A percentile compares a stretch with the other conserved stretches of the same genome.
phyloP scores from a whole-genome alignment of 2,113 vertebrate genomes.

The Triplophysa dalaica region DNA sequence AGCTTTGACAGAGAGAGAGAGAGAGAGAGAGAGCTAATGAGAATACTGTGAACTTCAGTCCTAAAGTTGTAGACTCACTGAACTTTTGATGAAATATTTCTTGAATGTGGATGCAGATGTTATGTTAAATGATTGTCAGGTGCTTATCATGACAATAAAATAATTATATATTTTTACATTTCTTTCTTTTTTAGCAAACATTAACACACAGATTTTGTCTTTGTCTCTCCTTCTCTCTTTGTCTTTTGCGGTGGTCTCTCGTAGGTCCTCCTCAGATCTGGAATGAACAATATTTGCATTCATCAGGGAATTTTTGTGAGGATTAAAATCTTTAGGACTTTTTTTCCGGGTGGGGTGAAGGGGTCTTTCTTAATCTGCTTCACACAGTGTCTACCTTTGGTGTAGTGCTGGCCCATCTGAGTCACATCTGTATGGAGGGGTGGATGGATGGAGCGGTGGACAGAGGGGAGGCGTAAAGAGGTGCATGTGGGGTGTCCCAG shows the following conservation, averaged over 20 bases:
- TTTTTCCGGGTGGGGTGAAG: neutral
- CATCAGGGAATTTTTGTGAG: slow-evolving; percentile 48
- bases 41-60: neutral
- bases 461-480: slow-evolving; percentile 1
- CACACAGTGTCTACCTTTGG: slow-evolving; percentile 41
- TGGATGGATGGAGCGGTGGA: neutral
- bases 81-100: too few relatives aligned
- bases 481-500: slow-evolving; percentile 46
- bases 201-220: neutral
- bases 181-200: too few relatives aligned
- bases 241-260: neutral
- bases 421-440: slow-evolving; percentile 23
- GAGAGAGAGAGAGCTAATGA: neutral
- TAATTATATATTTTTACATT: too few relatives aligned
- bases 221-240: neutral
- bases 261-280: neutral
- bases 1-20: neutral
- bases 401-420: neutral
- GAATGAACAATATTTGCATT: slow-evolving; percentile 52
- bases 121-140: too few relatives aligned
- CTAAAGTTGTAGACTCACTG: too few relatives aligned
- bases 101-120: too few relatives aligned
- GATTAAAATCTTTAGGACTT: slow-evolving; percentile 43
- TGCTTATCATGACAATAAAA: neutral
- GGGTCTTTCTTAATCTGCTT: slow-evolving; percentile 38